Conservation (phyloP, 2,113 vertebrate species). For the Heteronetta atricapilla region DNA sequence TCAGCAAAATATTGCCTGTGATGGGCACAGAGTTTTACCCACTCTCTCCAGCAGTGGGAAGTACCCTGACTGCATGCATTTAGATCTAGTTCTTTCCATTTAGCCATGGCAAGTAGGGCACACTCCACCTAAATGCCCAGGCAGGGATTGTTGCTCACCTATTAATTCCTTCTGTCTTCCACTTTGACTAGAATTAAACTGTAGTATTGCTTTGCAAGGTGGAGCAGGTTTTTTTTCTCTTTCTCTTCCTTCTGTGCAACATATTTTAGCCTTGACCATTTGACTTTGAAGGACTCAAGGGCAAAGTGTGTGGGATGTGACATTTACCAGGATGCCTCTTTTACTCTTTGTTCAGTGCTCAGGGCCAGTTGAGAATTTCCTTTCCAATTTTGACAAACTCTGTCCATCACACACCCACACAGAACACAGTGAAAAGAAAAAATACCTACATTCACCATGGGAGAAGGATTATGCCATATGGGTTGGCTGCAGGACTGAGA, state of each 20-base stretch:
- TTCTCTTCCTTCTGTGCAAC: conserved; percentile 4
- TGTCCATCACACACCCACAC: background rate
- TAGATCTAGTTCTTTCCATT: background rate
- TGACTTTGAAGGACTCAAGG: background rate
- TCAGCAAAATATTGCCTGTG: background rate
- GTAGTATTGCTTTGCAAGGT: background rate
- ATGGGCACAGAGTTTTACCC: background rate
- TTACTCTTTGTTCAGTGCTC: background rate
- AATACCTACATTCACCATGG: background rate
- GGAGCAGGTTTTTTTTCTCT: background rate
- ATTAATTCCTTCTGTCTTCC: background rate
- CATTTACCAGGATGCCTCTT: conserved; percentile 10
- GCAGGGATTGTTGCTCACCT: background rate
- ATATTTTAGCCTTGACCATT: conserved; percentile 11
- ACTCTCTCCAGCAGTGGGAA: background rate
- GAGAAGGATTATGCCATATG: background rate
- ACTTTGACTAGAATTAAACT: background rate
- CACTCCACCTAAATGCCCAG: background rate
- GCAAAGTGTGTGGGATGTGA: conserved; percentile 32
- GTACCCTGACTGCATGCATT: background rate
- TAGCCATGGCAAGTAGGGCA: background rate
- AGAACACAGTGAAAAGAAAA: background rate
- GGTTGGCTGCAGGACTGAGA: background rate
- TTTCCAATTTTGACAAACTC: background rate
- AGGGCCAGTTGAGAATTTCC: background rate